A percentile compares a stretch with the other conserved stretches of the same genome.
These are phyloP conservation scores for Rhinichthys osculus DNA, from an alignment of 2,797 vertebrate species.

Conservation along the genomic window DNA sequence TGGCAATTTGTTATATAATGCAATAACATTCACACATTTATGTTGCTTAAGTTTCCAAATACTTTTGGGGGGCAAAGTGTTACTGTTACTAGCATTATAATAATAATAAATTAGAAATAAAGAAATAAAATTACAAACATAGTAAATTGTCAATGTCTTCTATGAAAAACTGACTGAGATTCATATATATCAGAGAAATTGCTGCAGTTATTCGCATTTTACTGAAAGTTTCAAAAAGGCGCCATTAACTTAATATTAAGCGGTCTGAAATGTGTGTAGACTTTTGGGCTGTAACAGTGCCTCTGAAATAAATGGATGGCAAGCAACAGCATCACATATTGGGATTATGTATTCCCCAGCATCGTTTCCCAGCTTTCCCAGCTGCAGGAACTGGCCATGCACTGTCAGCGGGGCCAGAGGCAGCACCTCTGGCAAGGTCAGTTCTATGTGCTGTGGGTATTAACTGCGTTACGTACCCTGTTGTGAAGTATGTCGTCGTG, in stretches of 20 bases:
- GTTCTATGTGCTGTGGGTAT: slow-evolving; percentile 33
- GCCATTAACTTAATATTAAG: neutral
- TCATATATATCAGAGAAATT: neutral
- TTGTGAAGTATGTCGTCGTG: slow-evolving; percentile 40
- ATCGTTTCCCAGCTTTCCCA: neutral
- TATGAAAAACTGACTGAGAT: neutral
- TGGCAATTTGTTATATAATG: neutral
- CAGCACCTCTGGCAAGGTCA: slow-evolving; percentile 43
- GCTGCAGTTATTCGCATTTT: neutral
- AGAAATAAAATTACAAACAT: neutral
- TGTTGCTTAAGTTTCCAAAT: no score
- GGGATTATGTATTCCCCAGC: neutral
- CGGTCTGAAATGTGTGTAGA: neutral
- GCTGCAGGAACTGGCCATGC: neutral
- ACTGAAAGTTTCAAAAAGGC: neutral
- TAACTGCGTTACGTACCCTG: slow-evolving; percentile 16
- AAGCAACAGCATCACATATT: slow-evolving; percentile 5
- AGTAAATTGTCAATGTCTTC: neutral
- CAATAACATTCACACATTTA: no score
- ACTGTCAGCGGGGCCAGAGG: slow-evolving; percentile 4
- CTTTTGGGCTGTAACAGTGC: neutral
- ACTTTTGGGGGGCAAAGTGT: no score
- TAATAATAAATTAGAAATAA: neutral
- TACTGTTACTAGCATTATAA: neutral
- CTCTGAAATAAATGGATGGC: neutral